Evolutionary conservation across 1,140 invertebrate genomes (phyloP).

Genomic region (Nebria ingens): DNA sequence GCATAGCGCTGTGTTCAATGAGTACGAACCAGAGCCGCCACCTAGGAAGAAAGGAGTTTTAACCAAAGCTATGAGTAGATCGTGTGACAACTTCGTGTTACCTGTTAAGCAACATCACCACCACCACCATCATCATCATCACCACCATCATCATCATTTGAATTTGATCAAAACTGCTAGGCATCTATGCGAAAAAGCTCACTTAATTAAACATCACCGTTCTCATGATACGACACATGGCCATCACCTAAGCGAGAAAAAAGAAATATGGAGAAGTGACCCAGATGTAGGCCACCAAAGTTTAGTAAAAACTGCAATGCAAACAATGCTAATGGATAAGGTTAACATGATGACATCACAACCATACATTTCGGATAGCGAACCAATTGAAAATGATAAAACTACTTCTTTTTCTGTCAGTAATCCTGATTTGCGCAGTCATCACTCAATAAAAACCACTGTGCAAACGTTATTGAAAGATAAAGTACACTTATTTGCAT

Average conservation of each 20-base stretch:
- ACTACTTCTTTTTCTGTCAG: no score
- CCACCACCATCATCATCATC: no score
- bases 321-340: slow-evolving; percentile 41
- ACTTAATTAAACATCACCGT: background rate
- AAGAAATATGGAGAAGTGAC: no score
- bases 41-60: background rate
- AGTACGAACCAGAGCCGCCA: background rate
- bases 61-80: background rate
- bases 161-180: no score
- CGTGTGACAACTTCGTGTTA: background rate
- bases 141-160: no score
- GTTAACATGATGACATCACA: slow-evolving; percentile 26
- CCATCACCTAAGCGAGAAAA: background rate
- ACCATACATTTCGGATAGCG: slow-evolving; percentile 20
- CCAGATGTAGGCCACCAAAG: slow-evolving; percentile 5
- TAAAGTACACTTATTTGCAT: slow-evolving; percentile 26
- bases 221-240: background rate
- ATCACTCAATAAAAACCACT: slow-evolving; percentile 30
- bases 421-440: slow-evolving; percentile 11
- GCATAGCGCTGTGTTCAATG: background rate
- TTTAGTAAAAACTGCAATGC: slow-evolving; percentile 38
- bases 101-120: no score
- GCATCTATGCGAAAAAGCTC: background rate
- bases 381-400: background rate
- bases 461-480: slow-evolving; percentile 35